Base-by-base conservation (phyloP, 2,888 invertebrate genomes). In the Coenonympha arcania region DNA sequence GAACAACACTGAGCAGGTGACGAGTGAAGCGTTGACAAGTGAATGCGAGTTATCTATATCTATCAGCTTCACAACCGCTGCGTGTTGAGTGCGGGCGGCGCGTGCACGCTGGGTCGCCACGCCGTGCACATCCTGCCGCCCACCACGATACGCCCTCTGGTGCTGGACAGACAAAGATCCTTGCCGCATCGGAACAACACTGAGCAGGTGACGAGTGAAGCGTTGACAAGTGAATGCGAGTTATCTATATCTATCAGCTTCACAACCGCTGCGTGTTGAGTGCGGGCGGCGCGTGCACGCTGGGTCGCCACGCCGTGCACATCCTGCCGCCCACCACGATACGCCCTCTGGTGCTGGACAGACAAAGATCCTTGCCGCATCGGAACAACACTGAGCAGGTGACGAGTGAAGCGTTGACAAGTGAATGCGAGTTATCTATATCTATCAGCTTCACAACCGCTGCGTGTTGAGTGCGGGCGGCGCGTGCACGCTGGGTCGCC, bases 231-330 rank as follows among this genome's bases (percentile, higher is more conserved):
- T n/a, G n/a, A n/a, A n/a, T n/a, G n/a, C n/a, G n/a, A n/a, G n/a
- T n/a, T n/a, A n/a, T n/a, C n/a, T n/a, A n/a, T n/a, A n/a, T n/a
- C n/a, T n/a, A n/a, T 0, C 81, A 98, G 98, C 87, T 98, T 1
- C 98, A 98, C 85, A 97, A 97, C 84, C 93, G 95, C 61, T 98
- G 98, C 82, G 96, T 95, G 58, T 93, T 95, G 39, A 93, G 94
- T 66, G 94, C 97, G 41, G 94, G 95, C 66, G 92, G 95, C 13
- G 95, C 96, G 64, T 99, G 98, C 83, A 90, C 91, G 33, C 84
- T 98, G 62, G 98, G 98, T 0, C 92, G 94, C 37, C 92, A 95
- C 76, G 90, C 94, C 36, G 90, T 92, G 34, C 95, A 97, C 82
- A 95, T 98, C 69, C 88, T 99, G 59, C 96, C 98, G 6, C 98